A percentile compares a stretch with the other conserved stretches of the same genome.
phyloP scores from a whole-genome alignment of 1,140 invertebrate species.

The Drosophila watanabei region DNA sequence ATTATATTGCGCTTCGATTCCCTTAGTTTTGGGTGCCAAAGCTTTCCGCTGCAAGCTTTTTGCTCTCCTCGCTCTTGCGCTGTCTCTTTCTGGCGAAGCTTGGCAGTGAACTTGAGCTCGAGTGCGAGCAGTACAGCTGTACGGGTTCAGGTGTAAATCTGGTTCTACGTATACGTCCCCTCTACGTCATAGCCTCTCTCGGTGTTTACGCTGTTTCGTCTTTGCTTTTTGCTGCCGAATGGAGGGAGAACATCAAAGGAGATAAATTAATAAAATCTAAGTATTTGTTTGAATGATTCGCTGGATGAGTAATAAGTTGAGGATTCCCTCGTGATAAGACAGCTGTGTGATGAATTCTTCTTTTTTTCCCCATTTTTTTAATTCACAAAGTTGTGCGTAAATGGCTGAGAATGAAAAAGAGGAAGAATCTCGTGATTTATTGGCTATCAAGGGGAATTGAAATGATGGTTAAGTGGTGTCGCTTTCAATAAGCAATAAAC shows the following conservation, averaged over 20 bases:
- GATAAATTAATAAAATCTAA: constrained; percentile 35
- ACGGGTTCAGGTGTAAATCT: constrained; percentile 35
- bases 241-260: constrained; percentile 7
- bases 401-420: constrained; percentile 18
- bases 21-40: constrained; percentile 49
- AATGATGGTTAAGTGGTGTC: constrained; percentile 43
- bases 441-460: constrained; percentile 30
- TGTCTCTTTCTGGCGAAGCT: constrained; percentile 21
- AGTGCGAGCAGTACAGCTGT: constrained; percentile 17
- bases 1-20: constrained; percentile 54
- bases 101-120: constrained; percentile 71
- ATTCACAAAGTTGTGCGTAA: constrained; percentile 1
- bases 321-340: constrained; percentile 58
- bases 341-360: constrained; percentile 34
- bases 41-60: constrained; percentile 56
- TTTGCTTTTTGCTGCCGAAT: not conserved
- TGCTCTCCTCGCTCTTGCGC: constrained; percentile 11
- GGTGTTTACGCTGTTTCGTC: not conserved
- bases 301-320: constrained; percentile 55
- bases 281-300: constrained; percentile 23
- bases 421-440: constrained; percentile 40
- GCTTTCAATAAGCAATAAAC: constrained; percentile 32
- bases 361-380: constrained; percentile 1
- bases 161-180: constrained; percentile 10
- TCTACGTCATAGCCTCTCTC: constrained; percentile 10